These are phyloP conservation scores for Heliothis subflexa DNA, from an alignment of 1,140 invertebrate species.

Conservation along the genomic window DNA sequence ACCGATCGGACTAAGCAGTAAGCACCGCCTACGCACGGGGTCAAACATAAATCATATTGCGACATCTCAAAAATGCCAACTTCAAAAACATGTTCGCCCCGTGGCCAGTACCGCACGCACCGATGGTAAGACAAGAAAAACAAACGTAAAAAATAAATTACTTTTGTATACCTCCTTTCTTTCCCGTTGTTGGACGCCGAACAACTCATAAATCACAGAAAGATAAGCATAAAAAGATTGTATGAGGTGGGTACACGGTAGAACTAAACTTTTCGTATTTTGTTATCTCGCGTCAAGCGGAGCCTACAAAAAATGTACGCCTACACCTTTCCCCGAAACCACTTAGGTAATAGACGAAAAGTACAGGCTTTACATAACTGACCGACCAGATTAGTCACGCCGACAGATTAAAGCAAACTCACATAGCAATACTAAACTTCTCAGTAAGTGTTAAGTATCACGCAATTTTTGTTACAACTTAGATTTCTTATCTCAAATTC, in stretches of 20 bases:
- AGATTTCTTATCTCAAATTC: constrained; percentile 45
- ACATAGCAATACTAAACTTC: constrained; percentile 40
- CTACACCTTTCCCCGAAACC: constrained; percentile 73
- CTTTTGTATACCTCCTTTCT: constrained; percentile 86
- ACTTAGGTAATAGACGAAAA: constrained; percentile 48
- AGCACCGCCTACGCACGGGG: constrained; percentile 78
- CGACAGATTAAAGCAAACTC: constrained; percentile 33
- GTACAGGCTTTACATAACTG: constrained; percentile 14
- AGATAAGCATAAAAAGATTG: constrained; percentile 86
- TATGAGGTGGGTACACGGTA: constrained; percentile 85
- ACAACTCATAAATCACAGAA: constrained; percentile 85
- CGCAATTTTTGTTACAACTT: constrained; percentile 42
- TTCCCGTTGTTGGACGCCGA: constrained; percentile 84
- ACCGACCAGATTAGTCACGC: constrained; percentile 39
- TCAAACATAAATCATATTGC: constrained; percentile 81
- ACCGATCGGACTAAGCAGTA: constrained; percentile 80
- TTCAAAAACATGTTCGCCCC: constrained; percentile 83
- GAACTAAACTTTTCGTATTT: constrained; percentile 85
- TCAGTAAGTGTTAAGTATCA: constrained; percentile 45
- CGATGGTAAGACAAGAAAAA: constrained; percentile 83
- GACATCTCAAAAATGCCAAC: constrained; percentile 86
- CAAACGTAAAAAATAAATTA: constrained; percentile 86
- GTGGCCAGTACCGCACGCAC: constrained; percentile 80
- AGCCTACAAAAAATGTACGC: constrained; percentile 70
- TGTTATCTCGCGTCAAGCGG: constrained; percentile 79